Conservation (phyloP, 2,888 invertebrate species). For the Toxonevra muliebris region DNA sequence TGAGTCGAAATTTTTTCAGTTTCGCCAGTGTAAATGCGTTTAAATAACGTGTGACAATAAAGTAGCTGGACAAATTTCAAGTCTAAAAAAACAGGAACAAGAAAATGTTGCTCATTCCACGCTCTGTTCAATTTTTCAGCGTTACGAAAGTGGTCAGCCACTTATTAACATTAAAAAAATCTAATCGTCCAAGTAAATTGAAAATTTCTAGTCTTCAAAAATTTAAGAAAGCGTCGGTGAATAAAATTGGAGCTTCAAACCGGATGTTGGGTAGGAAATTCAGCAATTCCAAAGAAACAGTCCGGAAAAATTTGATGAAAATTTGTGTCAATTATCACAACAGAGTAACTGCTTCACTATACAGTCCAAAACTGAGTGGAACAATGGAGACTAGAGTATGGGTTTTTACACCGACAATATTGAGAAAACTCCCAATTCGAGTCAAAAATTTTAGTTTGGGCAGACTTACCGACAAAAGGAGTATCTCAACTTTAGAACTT, state of each 20-base stretch:
- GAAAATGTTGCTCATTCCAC: neutral
- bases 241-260: neutral
- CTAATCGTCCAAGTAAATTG: too few species aligned
- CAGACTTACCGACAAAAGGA: too few species aligned
- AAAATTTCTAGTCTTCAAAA: neutral
- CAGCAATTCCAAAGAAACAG: neutral
- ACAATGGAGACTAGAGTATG: too few species aligned
- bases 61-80: too few species aligned
- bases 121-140: neutral
- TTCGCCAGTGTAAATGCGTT: too few species aligned
- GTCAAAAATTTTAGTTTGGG: too few species aligned
- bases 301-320: neutral
- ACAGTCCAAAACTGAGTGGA: neutral
- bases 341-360: neutral
- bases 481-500: too few species aligned
- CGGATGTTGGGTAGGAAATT: neutral
- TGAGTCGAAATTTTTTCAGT: too few species aligned
- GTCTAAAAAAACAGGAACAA: neutral
- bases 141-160: constrained; percentile 1
- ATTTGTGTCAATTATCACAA: neutral
- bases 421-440: too few species aligned
- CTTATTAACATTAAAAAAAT: neutral
- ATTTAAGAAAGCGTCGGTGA: neutral
- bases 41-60: too few species aligned
- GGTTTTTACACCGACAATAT: too few species aligned